Percentiles rank a stretch among this genome's conserved stretches.
These are phyloP conservation scores for Pristionchus fissidentatus DNA, from an alignment of 2,888 invertebrate species.

Conservation along the genomic window DNA sequence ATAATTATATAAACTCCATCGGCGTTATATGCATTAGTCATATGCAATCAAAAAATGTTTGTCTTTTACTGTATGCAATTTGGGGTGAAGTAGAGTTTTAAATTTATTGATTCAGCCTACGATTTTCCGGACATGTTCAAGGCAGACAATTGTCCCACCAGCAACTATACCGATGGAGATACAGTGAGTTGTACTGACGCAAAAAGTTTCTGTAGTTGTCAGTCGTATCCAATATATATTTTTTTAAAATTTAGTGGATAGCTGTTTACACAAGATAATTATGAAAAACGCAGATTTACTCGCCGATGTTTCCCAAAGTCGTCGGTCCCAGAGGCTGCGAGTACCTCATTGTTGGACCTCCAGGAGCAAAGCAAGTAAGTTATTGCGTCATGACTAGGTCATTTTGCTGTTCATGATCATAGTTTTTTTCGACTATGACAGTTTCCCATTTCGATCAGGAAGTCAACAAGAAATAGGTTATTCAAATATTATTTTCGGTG, in stretches of 20 bases:
- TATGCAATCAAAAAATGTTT: too few species aligned
- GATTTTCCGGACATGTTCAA: not conserved
- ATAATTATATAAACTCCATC: too few species aligned
- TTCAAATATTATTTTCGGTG: too few species aligned
- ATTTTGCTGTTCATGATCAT: too few species aligned
- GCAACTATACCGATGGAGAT: slow-evolving; percentile 22
- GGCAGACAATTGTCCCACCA: not conserved
- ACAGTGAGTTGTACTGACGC: not conserved
- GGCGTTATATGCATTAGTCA: too few species aligned
- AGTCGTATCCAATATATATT: not conserved
- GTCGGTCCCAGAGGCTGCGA: not conserved
- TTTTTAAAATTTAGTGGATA: not conserved
- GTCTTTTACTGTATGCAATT: not conserved
- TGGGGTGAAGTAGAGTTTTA: not conserved
- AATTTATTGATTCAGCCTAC: slow-evolving; percentile 18
- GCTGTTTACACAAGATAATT: not conserved
- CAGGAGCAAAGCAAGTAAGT: slow-evolving; percentile 11
- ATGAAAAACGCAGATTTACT: slow-evolving; percentile 7
- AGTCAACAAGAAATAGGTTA: not conserved
- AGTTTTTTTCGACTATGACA: too few species aligned
- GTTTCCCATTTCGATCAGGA: too few species aligned
- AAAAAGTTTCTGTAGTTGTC: not conserved
- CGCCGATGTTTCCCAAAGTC: not conserved
- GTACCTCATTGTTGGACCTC: not conserved
- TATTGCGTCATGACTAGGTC: too few species aligned